These are phyloP conservation scores for Oxycera nigricornis DNA, from an alignment of 2,888 invertebrate species.

Conservation along the genomic window DNA sequence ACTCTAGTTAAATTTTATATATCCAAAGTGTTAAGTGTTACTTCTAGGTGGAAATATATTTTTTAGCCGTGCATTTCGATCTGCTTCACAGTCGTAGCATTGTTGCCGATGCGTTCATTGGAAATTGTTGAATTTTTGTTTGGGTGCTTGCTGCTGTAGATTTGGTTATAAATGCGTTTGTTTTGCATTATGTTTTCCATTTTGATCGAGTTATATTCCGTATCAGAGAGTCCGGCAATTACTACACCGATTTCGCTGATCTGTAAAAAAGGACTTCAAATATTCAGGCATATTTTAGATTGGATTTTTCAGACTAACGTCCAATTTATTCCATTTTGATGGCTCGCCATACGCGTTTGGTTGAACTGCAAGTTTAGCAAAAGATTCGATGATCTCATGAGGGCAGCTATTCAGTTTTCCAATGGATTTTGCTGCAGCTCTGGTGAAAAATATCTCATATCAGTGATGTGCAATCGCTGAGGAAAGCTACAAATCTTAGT, in stretches of 20 bases:
- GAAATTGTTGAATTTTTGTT: background rate
- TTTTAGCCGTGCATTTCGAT: too few relatives aligned
- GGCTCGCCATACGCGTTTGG: constrained; percentile 63
- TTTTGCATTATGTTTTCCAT: constrained; percentile 10
- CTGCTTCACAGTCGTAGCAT: too few relatives aligned
- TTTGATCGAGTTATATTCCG: constrained; percentile 5
- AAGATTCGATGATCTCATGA: constrained; percentile 61
- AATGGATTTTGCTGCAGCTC: constrained; percentile 62
- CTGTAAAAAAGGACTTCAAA: background rate
- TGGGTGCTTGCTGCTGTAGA: background rate
- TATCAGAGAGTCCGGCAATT: constrained; percentile 6
- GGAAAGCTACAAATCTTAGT: background rate
- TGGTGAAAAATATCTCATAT: constrained; percentile 46
- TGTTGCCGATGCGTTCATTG: too few relatives aligned
- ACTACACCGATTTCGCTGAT: constrained; percentile 21
- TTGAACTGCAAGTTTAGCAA: constrained; percentile 63
- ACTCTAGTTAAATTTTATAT: too few relatives aligned
- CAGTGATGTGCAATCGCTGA: background rate
- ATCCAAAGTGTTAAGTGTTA: too few relatives aligned
- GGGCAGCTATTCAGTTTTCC: constrained; percentile 63
- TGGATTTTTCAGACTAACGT: constrained; percentile 48
- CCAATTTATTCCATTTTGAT: constrained; percentile 60
- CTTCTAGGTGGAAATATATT: too few relatives aligned
- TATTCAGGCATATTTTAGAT: background rate
- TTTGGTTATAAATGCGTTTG: constrained; percentile 11